phyloP scores from a whole-genome alignment of 2,888 invertebrate genomes.

The Dione juno region DNA sequence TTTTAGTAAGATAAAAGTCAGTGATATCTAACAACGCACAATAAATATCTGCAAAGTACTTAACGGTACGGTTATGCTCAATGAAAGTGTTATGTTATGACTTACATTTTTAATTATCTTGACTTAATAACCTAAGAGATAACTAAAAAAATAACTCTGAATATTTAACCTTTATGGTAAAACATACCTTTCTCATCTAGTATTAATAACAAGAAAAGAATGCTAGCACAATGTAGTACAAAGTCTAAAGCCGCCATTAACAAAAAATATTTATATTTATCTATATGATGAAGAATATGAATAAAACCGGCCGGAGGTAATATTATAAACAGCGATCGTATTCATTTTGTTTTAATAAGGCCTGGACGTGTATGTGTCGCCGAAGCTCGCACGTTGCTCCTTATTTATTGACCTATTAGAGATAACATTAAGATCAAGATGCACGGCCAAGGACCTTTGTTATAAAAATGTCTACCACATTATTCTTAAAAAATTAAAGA shows the following conservation, averaged over 20 bases:
- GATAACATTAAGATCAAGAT: constrained; percentile 84
- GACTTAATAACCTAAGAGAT: not conserved
- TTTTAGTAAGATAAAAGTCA: no score
- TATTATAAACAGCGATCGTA: constrained; percentile 70
- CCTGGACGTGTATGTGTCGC: constrained; percentile 76
- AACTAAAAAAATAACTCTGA: not conserved
- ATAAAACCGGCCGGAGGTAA: constrained; percentile 58
- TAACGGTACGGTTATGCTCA: not conserved
- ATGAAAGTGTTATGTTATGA: not conserved
- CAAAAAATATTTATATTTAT: constrained; percentile 39
- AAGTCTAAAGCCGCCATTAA: constrained; percentile 24
- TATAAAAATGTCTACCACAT: constrained; percentile 83
- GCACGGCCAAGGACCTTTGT: constrained; percentile 84
- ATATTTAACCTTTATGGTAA: not conserved
- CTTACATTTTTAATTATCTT: not conserved
- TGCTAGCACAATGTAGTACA: constrained; percentile 22
- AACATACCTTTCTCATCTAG: not conserved
- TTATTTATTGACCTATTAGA: constrained; percentile 84
- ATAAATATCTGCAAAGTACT: not conserved
- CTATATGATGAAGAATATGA: constrained; percentile 42
- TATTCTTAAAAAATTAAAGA: constrained; percentile 78
- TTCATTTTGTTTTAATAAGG: constrained; percentile 79
- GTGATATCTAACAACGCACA: not conserved
- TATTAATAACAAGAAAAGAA: constrained; percentile 14
- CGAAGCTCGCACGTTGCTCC: constrained; percentile 81